Base-by-base conservation (phyloP, 2,888 invertebrate genomes). In the Hypselothyrea guttata region DNA sequence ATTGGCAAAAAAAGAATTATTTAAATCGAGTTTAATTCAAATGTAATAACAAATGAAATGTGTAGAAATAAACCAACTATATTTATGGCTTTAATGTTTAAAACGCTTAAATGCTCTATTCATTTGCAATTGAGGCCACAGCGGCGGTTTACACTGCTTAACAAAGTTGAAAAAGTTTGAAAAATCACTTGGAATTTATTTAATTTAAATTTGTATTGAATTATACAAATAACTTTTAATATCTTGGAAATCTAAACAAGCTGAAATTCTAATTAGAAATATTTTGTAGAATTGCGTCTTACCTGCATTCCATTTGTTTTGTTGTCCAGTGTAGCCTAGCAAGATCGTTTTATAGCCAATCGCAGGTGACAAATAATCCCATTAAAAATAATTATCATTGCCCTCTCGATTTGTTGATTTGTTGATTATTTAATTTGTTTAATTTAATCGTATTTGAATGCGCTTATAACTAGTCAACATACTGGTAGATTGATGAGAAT, bases 11-110 rank as follows among this genome's bases (percentile, higher is more conserved):
- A 22, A 22, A 22, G 5, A 22, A 22, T n/a, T n/a, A 22, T 22
- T 22, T 22, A 22, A 22, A 22, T 5, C 2, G 5, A 22, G 5
- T 22, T 22, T 22, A 66, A 63, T 33, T 47, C 59, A 59, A 40
- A 53, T 52, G 48, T 65, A 62, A 72, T 82, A 69, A 66, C 71
- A 64, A 65, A 44, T 8, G 56, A 78, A 74, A 30, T 72, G 84
- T 83, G 77, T 76, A 84, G 60, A 84, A 22, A 78, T 82, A 84
- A 84, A 84, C 46, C 65, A 74, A 71, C 68, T 64, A 71, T 83
- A 77, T 68, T 71, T 74, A 81, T 83, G 85, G 82, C 82, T 83
- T 81, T 67, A 84, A 84, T 77, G 75, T 85, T 84, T 54, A 71
- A 61, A 58, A 5, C 8, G 41, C 34, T 30, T 41, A 38, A 18